A percentile compares a stretch with the other conserved stretches of the same genome.
These are phyloP conservation scores for Conistra vaccinii DNA, from an alignment of 2,888 invertebrate genomes.

Conservation along the genomic window DNA sequence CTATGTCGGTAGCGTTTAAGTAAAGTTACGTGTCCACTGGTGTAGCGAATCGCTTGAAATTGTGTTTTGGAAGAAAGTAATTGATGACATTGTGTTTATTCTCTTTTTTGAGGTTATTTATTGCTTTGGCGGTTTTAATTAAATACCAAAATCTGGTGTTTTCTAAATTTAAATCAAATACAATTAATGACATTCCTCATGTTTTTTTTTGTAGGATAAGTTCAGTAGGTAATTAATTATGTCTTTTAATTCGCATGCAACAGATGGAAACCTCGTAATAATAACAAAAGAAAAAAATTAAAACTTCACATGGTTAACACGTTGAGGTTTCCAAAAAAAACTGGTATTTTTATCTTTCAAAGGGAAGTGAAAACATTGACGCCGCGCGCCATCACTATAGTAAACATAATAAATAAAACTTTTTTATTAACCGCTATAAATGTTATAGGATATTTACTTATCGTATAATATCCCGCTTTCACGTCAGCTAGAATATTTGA, in stretches of 20 bases:
- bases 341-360: constrained; percentile 23
- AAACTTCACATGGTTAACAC: neutral
- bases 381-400: neutral
- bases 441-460: constrained; percentile 31
- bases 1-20: constrained; percentile 10
- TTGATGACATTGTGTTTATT: constrained; percentile 9
- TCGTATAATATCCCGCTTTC: constrained; percentile 39
- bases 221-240: no score
- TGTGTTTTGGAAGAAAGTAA: constrained; percentile 48
- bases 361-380: constrained; percentile 40
- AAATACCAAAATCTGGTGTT: no score
- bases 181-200: no score
- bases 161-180: no score
- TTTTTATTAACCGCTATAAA: constrained; percentile 19
- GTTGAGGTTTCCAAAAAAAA: constrained; percentile 10
- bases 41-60: constrained; percentile 42
- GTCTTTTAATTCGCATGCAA: neutral
- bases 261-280: neutral
- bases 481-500: constrained; percentile 21
- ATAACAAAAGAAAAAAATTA: constrained; percentile 8
- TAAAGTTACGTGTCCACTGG: constrained; percentile 31
- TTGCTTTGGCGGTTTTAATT: neutral
- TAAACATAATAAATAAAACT: neutral
- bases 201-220: no score
- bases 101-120: constrained; percentile 1